Evolutionary conservation across 2,113 vertebrate species (phyloP).

Genomic region (Cephalopholis sonnerati): DNA sequence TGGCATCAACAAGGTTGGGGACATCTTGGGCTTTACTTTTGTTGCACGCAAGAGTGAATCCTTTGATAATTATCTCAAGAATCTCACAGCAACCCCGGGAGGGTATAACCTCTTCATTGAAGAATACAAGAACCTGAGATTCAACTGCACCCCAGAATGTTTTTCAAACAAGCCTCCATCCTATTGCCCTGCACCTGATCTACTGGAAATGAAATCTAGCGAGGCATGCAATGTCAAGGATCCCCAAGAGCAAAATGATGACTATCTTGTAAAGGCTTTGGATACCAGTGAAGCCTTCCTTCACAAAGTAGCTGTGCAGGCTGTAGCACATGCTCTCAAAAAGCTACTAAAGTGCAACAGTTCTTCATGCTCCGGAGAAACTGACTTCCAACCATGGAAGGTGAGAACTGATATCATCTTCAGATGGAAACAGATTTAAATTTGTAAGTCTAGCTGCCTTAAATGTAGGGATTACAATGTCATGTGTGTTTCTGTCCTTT

Average conservation of each 20-base stretch:
- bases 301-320: slow-evolving; percentile 62
- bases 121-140: slow-evolving; percentile 77
- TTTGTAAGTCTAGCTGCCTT: neutral
- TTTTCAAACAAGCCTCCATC: slow-evolving; percentile 24
- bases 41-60: slow-evolving; percentile 55
- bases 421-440: neutral
- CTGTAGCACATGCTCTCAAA: slow-evolving; percentile 74
- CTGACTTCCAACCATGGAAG: slow-evolving; percentile 76
- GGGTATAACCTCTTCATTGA: slow-evolving; percentile 77
- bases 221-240: slow-evolving; percentile 52
- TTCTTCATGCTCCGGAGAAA: slow-evolving; percentile 69
- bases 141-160: slow-evolving; percentile 70
- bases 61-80: slow-evolving; percentile 74
- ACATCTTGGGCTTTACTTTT: slow-evolving; percentile 80
- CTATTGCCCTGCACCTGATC: slow-evolving; percentile 26
- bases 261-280: slow-evolving; percentile 54
- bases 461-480: neutral
- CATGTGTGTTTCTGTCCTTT: neutral
- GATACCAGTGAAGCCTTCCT: slow-evolving; percentile 44
- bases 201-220: slow-evolving; percentile 37
- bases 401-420: slow-evolving; percentile 53
- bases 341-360: slow-evolving; percentile 72
- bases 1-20: slow-evolving; percentile 76
- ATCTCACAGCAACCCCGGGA: slow-evolving; percentile 59
- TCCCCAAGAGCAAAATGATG: slow-evolving; percentile 66